These are phyloP conservation scores for Alloscopus bannaensis DNA, from an alignment of 2,888 invertebrate species.

Conservation along the genomic window DNA sequence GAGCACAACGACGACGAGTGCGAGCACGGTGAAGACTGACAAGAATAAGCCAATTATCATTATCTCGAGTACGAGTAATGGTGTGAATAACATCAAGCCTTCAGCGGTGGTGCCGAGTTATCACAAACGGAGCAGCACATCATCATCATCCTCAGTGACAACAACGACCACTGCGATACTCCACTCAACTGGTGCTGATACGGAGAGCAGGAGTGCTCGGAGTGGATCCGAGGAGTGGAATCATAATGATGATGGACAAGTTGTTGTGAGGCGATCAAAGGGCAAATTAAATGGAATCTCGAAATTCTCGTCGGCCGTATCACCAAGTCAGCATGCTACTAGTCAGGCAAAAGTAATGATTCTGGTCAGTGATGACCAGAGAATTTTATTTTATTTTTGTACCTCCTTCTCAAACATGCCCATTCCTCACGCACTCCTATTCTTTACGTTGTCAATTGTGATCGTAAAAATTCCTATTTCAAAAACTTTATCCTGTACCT, in stretches of 20 bases:
- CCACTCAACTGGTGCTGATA: slow-evolving; percentile 35
- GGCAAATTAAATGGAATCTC: slow-evolving; percentile 53
- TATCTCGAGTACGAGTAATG: slow-evolving; percentile 47
- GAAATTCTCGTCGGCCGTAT: slow-evolving; percentile 20
- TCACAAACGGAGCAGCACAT: slow-evolving; percentile 48
- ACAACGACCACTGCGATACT: slow-evolving; percentile 55
- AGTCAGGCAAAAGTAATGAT: slow-evolving; percentile 64
- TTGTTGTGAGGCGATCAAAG: slow-evolving; percentile 36
- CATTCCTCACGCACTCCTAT: too few species aligned
- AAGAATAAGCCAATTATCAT: slow-evolving; percentile 41
- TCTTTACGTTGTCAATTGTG: too few species aligned
- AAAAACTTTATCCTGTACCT: too few species aligned
- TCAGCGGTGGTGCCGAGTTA: slow-evolving; percentile 42
- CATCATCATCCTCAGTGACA: slow-evolving; percentile 34
- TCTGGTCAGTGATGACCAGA: slow-evolving; percentile 55
- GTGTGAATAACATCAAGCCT: slow-evolving; percentile 47
- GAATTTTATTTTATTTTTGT: slow-evolving; percentile 30
- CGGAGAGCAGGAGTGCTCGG: slow-evolving; percentile 11
- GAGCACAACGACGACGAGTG: background rate
- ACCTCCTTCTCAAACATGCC: too few species aligned
- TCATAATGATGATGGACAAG: slow-evolving; percentile 44
- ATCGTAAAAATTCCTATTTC: too few species aligned
- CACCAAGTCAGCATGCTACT: slow-evolving; percentile 50
- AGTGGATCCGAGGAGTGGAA: slow-evolving; percentile 2
- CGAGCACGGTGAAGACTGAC: slow-evolving; percentile 30